A percentile compares a stretch with the other conserved stretches of the same genome.
Conservation (phyloP, 2,888 invertebrate species). For the Linnaemya vulpina region DNA sequence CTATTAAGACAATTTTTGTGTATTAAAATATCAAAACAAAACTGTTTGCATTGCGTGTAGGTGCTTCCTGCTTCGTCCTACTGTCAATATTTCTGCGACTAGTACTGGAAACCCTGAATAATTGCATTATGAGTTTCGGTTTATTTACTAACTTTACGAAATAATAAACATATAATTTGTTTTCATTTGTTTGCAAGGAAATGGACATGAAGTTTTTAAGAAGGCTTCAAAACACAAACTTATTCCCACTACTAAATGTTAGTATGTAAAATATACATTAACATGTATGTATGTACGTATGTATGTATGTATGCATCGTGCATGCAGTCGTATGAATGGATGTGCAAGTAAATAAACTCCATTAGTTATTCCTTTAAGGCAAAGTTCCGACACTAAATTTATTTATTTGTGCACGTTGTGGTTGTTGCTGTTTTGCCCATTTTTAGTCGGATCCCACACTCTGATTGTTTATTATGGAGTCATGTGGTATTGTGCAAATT, state of each 20-base stretch:
- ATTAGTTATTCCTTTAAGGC: constrained; percentile 46
- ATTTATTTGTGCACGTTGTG: constrained; percentile 35
- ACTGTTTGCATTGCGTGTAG: too few relatives aligned
- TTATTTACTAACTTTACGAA: not conserved
- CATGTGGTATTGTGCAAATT: constrained; percentile 47
- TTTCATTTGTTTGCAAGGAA: constrained; percentile 1
- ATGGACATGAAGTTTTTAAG: not conserved
- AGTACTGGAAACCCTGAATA: not conserved
- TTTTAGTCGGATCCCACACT: constrained; percentile 50
- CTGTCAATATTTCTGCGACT: constrained; percentile 3
- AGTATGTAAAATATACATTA: not conserved
- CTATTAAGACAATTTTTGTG: too few relatives aligned
- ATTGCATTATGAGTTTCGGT: not conserved
- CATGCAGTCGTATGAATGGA: not conserved
- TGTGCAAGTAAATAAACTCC: not conserved
- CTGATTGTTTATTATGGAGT: constrained; percentile 42
- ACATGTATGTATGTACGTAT: not conserved
- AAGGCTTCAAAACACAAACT: not conserved
- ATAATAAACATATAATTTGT: not conserved
- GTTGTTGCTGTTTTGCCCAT: constrained; percentile 12
- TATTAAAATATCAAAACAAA: too few relatives aligned
- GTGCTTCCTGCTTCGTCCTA: not conserved
- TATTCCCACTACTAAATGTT: not conserved
- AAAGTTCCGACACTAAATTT: constrained; percentile 57
- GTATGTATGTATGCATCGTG: not conserved